A percentile compares a stretch with the other conserved stretches of the same genome.
These are phyloP conservation scores for Homalodisca vitripennis DNA, from an alignment of 1,140 invertebrate species.

Conservation along the genomic window DNA sequence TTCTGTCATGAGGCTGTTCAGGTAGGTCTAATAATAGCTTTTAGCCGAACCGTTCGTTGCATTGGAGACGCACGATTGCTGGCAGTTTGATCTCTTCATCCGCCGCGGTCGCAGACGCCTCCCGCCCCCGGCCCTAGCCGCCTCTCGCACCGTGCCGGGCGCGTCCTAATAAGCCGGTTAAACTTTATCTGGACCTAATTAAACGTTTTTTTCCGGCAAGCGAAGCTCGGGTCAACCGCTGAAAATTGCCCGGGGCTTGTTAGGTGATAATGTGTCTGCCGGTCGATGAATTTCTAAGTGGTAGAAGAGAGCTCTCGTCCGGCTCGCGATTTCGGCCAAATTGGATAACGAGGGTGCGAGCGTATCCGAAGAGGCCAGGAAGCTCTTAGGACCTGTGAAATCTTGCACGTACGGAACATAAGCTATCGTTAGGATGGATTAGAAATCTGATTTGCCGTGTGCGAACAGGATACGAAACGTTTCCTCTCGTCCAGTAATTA, in stretches of 20 bases:
- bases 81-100: no score
- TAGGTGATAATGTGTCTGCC: neutral
- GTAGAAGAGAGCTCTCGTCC: neutral
- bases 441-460: neutral
- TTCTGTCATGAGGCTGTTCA: no score
- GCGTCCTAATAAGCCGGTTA: neutral
- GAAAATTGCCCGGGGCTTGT: neutral
- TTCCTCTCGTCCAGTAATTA: neutral
- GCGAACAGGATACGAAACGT: neutral
- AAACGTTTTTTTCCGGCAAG: neutral
- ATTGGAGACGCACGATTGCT: no score
- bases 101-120: no score
- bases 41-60: no score
- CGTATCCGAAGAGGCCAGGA: neutral
- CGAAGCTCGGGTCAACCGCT: no score
- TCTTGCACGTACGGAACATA: neutral
- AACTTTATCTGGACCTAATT: neutral
- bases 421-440: neutral
- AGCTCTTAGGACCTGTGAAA: neutral
- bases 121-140: no score
- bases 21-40: no score
- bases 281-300: neutral
- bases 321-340: neutral
- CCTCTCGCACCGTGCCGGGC: neutral
- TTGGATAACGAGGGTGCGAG: neutral